Conservation (phyloP, 2,888 invertebrate species). For the Mechanitis messenoides region DNA sequence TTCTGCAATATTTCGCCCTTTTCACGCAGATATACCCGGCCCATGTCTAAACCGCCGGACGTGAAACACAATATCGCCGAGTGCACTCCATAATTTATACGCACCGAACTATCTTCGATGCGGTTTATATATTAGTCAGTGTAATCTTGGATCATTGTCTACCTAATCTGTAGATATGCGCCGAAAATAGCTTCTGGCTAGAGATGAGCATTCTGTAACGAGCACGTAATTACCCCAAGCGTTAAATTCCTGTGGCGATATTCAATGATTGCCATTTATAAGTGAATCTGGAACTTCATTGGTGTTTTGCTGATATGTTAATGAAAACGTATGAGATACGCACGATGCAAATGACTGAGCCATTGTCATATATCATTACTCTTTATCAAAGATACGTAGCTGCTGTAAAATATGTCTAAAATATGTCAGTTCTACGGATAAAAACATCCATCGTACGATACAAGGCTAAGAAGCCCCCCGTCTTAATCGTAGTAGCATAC, state of each 20-base stretch:
- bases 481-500: too few relatives aligned
- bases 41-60: constrained; percentile 72
- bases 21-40: constrained; percentile 72
- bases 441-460: too few relatives aligned
- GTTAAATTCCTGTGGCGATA: constrained; percentile 41
- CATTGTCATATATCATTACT: too few relatives aligned
- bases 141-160: constrained; percentile 52
- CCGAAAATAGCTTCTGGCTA: constrained; percentile 28
- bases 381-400: too few relatives aligned
- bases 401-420: too few relatives aligned
- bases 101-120: constrained; percentile 47
- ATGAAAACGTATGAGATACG: constrained; percentile 45
- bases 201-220: constrained; percentile 20
- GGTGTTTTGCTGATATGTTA: constrained; percentile 52
- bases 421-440: too few relatives aligned
- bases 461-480: too few relatives aligned
- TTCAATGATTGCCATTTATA: constrained; percentile 58
- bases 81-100: constrained; percentile 70
- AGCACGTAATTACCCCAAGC: constrained; percentile 26
- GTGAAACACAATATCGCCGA: constrained; percentile 73
- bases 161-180: constrained; percentile 28
- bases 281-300: constrained; percentile 45
- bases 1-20: constrained; percentile 76
- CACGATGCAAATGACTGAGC: constrained; percentile 6
- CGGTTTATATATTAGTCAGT: constrained; percentile 53